Base-by-base conservation (phyloP, 2,888 invertebrate genomes). In the Heterodera filipjevi region DNA sequence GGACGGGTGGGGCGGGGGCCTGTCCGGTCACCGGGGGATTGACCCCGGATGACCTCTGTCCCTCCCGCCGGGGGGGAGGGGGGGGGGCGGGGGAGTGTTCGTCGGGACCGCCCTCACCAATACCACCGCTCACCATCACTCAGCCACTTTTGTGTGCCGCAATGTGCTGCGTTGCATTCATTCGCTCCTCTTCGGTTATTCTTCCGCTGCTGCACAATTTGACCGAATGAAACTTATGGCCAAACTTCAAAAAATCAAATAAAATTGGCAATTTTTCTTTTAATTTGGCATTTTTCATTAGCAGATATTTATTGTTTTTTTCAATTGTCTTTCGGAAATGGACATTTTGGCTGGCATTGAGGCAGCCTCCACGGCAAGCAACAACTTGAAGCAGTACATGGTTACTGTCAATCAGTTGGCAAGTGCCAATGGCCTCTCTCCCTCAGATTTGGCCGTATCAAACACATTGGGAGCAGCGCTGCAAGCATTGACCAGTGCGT, bases 131-230 rank as follows among this genome's bases (percentile, higher is more conserved):
- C 32, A 12, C 66, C 66, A 19, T 1, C 33, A 19, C 10, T 35
- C 68, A 68, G 19, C 27, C 68, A 68, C 68, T 68, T 68, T 68
- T 35, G 68, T 68, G 68, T 68, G 68, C 68, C 68, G 68, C 68
- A 35, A 68, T 68, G 68, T 33, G 68, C 32, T 68, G 33, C 19
- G 68, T 14, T 68, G 33, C 19, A 35, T 27, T 33, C 33, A 19
- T 16, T 27, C 64, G 64, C 16, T 27, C 16, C 16, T 64, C 64
- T 64, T 27, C n/a, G 16, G 2, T 27, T 39, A 10, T 39, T 59
- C 59, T 59, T n/a, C 27, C 27, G 27, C 33, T 33, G 66, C 35
- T 35, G 68, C 68, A 68, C 33, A 27, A 68, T 68, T 68, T 35
- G 68, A 0, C 59, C 59, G n/a, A 53, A 22, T 19, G 53, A 53